A percentile compares a stretch with the other conserved stretches of the same genome.
These are phyloP conservation scores for Neolamprologus longior DNA, from an alignment of 2,113 vertebrate genomes.

Conservation along the genomic window DNA sequence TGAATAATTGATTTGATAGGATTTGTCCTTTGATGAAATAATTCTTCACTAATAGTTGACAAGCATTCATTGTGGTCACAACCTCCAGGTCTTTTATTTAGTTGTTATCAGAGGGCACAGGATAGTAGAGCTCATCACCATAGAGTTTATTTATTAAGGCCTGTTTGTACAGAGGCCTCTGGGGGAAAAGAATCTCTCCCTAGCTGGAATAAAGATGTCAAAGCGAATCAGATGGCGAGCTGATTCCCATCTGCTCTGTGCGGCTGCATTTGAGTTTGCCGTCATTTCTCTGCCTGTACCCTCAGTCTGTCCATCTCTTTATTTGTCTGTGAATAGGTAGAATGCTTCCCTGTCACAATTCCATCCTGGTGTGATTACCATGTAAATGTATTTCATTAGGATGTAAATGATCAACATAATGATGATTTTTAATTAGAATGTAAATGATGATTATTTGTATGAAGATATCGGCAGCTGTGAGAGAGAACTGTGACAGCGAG, in stretches of 20 bases:
- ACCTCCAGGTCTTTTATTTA: neutral
- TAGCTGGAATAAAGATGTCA: conserved; percentile 29
- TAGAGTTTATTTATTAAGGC: neutral
- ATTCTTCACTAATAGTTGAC: conserved; percentile 8
- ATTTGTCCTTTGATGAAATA: neutral
- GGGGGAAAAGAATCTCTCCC: neutral
- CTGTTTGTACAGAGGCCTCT: neutral
- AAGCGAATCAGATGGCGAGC: neutral
- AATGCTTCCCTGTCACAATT: conserved; percentile 16
- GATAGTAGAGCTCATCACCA: neutral
- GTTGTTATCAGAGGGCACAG: neutral
- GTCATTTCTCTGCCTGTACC: conserved; percentile 1
- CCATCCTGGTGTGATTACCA: conserved; percentile 42
- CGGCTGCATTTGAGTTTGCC: conserved; percentile 9
- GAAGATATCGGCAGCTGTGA: conserved; percentile 42
- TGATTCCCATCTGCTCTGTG: conserved; percentile 46
- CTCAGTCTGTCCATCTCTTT: conserved; percentile 1
- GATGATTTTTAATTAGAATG: conserved; percentile 60
- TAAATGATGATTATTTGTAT: conserved; percentile 56
- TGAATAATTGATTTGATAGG: conserved; percentile 2
- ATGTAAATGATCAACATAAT: conserved; percentile 55
- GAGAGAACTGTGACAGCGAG: conserved; percentile 19
- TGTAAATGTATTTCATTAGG: conserved; percentile 59
- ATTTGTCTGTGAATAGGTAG: conserved; percentile 25
- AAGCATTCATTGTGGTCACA: conserved; percentile 8